Evolutionary conservation across 2,797 vertebrate genomes (phyloP).

Genomic region (Astyanax mexicanus): DNA sequence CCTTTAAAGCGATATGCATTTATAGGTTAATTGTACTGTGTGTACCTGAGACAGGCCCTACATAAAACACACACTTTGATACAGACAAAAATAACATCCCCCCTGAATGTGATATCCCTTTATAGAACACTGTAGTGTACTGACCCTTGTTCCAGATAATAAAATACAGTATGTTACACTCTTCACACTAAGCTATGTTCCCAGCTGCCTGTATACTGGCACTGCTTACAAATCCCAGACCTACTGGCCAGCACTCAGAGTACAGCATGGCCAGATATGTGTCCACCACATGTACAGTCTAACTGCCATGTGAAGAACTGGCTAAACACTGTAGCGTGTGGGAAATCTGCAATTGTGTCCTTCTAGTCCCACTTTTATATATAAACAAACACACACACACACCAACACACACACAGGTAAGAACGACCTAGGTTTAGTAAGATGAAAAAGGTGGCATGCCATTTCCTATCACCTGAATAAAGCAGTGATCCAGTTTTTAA

Average conservation of each 20-base stretch:
- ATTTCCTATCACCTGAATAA: not conserved
- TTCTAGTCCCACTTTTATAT: not conserved
- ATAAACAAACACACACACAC: too few relatives aligned
- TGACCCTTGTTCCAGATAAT: not conserved
- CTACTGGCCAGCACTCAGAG: slow-evolving; percentile 19
- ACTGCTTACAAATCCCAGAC: not conserved
- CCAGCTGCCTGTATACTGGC: slow-evolving; percentile 14
- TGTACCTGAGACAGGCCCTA: not conserved
- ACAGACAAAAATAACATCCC: slow-evolving; percentile 8
- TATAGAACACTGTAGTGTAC: not conserved
- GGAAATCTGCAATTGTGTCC: not conserved
- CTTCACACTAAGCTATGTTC: not conserved
- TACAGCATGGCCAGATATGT: slow-evolving; percentile 19
- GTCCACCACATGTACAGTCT: slow-evolving; percentile 20
- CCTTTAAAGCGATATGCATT: too few relatives aligned
- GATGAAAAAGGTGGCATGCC: not conserved
- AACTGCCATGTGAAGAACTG: slow-evolving; percentile 9
- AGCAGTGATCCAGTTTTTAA: not conserved
- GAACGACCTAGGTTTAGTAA: not conserved
- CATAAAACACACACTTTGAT: not conserved
- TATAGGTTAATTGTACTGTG: not conserved
- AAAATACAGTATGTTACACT: not conserved
- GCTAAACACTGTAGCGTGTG: not conserved
- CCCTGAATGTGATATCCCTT: not conserved
- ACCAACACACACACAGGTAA: not conserved